A percentile compares a stretch with the other conserved stretches of the same genome.
Evolutionary conservation across 2,113 vertebrate species (phyloP).

Genomic region (Cercocebus atys): DNA sequence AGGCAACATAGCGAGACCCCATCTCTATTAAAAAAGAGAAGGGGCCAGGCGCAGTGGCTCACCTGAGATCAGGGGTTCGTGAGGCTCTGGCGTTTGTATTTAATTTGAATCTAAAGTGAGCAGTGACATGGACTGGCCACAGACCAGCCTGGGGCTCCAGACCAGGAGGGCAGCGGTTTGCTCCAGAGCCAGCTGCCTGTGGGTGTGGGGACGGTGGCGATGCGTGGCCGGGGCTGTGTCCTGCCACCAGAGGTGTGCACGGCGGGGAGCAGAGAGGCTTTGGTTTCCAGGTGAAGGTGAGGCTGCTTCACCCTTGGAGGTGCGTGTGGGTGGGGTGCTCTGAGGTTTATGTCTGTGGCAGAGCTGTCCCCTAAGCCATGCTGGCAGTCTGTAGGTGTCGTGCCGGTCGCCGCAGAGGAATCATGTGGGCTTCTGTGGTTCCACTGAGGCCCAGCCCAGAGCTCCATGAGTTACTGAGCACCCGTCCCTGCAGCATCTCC

Average conservation of each 20-base stretch:
- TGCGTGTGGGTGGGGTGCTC: accelerated
- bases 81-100: background rate
- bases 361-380: accelerated
- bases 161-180: background rate
- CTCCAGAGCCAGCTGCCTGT: too few species aligned
- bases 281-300: background rate
- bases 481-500: too few species aligned
- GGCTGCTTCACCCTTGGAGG: background rate
- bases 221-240: background rate
- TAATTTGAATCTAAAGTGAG: background rate
- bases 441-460: too few species aligned
- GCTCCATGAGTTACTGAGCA: too few species aligned
- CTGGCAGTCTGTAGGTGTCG: accelerated
- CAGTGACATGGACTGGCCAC: too few species aligned
- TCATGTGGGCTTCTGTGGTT: background rate
- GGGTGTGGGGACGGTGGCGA: too few species aligned
- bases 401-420: background rate
- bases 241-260: background rate
- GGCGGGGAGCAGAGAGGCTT: background rate
- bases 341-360: accelerated
- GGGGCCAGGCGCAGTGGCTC: too few species aligned
- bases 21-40: too few species aligned
- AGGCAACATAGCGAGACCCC: too few species aligned
- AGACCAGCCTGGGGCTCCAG: too few species aligned
- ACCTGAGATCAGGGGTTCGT: too few species aligned